Percentiles rank a stretch among this genome's conserved stretches.
Evolutionary conservation across 2,888 invertebrate species (phyloP).

Genomic region (Chalcosyrphus nemorum): DNA sequence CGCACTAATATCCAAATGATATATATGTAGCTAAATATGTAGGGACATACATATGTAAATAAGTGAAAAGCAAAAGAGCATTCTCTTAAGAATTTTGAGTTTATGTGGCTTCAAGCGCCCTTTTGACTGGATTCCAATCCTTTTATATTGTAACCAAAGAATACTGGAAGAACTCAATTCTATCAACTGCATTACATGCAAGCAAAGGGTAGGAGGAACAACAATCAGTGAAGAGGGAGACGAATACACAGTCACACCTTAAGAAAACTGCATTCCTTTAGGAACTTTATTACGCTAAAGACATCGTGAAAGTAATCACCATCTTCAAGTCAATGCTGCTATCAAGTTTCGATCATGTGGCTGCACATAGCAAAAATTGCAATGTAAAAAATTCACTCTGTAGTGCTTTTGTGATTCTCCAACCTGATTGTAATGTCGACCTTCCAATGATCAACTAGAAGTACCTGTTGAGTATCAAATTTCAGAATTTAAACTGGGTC

Average conservation of each 20-base stretch:
- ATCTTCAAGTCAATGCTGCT: constrained; percentile 3
- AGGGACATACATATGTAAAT: no score
- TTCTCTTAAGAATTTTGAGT: background rate
- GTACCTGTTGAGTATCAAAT: constrained; percentile 38
- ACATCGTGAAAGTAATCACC: background rate
- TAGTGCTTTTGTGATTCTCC: background rate
- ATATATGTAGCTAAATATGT: no score
- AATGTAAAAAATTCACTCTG: background rate
- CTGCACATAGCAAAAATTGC: background rate
- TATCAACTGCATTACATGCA: background rate
- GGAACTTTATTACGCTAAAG: background rate
- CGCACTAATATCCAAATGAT: no score
- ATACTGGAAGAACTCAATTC: background rate
- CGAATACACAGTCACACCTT: background rate
- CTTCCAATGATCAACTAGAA: constrained; percentile 10
- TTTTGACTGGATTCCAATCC: background rate
- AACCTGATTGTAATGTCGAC: constrained; percentile 14
- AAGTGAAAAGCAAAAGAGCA: background rate
- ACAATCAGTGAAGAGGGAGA: background rate
- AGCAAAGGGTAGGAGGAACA: background rate
- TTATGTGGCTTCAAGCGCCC: constrained; percentile 10
- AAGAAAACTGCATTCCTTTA: background rate
- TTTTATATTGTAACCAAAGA: background rate
- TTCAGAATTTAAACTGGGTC: constrained; percentile 14
- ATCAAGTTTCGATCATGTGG: constrained; percentile 54